phyloP scores from a whole-genome alignment of 2,888 invertebrate genomes.

The Liodrosophila aerea region DNA sequence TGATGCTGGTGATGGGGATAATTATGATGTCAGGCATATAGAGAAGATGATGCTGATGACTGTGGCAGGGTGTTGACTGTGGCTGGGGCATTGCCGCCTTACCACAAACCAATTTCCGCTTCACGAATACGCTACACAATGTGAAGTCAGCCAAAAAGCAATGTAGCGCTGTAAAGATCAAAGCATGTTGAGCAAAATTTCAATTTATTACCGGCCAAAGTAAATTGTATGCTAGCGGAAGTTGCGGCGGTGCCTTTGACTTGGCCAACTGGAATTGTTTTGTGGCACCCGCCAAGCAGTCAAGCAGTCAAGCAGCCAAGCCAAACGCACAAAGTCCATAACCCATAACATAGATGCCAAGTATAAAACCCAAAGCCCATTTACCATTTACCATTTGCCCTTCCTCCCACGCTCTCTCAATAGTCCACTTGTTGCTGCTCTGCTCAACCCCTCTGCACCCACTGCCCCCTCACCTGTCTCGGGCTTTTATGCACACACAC shows the following conservation, averaged over 20 bases:
- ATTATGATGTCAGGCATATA: too few relatives aligned
- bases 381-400: neutral
- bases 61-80: conserved; percentile 22
- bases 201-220: conserved; percentile 71
- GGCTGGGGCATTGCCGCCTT: too few relatives aligned
- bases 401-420: conserved; percentile 28
- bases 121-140: conserved; percentile 45
- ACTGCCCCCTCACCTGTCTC: conserved; percentile 1
- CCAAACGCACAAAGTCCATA: neutral
- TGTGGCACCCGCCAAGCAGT: too few relatives aligned
- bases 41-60: neutral
- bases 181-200: conserved; percentile 58
- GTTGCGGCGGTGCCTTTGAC: conserved; percentile 58
- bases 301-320: neutral
- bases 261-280: conserved; percentile 17
- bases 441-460: conserved; percentile 1
- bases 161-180: conserved; percentile 48
- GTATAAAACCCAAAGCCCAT: neutral
- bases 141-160: conserved; percentile 46
- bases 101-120: conserved; percentile 67
- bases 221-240: conserved; percentile 67
- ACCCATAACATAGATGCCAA: neutral
- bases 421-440: conserved; percentile 63
- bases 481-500: conserved; percentile 32
- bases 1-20: too few relatives aligned